phyloP scores from a whole-genome alignment of 64 coral and sea anemone genomes.

The Platygyra sinensis region DNA sequence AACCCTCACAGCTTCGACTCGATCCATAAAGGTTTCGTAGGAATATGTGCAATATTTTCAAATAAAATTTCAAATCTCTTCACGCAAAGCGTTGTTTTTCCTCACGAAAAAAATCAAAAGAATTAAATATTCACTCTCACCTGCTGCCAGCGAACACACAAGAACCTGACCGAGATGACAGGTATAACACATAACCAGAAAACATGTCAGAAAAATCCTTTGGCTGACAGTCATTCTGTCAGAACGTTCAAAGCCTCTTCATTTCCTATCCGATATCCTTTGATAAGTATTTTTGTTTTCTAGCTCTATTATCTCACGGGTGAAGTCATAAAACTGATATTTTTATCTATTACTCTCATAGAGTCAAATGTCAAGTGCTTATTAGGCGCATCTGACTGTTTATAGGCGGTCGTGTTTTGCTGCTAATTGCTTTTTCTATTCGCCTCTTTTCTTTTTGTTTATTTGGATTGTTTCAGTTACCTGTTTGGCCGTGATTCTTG shows the following conservation, averaged over 20 bases:
- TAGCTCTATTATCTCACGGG: not conserved
- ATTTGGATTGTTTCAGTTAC: not conserved
- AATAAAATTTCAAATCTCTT: not conserved
- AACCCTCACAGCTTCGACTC: not conserved
- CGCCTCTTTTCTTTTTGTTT: constrained; percentile 3
- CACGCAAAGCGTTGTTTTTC: not conserved
- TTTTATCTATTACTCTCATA: constrained; percentile 8
- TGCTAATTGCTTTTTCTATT: not conserved
- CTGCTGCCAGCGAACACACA: constrained; percentile 7
- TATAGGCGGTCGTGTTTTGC: not conserved
- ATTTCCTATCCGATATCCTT: not conserved
- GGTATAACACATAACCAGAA: not conserved
- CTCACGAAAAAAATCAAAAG: not conserved
- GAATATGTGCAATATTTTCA: not conserved
- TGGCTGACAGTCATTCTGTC: not conserved
- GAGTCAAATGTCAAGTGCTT: constrained; percentile 2
- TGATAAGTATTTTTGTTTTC: not conserved
- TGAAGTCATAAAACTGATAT: constrained; percentile 17
- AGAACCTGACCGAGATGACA: constrained; percentile 9
- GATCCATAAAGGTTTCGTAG: not conserved
- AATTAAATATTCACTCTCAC: constrained; percentile 20
- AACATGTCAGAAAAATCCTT: not conserved
- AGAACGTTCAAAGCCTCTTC: not conserved
- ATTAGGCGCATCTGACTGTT: not conserved
- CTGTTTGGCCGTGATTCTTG: not conserved